These are phyloP conservation scores for Caenorhabditis sp. DNA, from an alignment of 2,888 invertebrate genomes.

Conservation along the genomic window DNA sequence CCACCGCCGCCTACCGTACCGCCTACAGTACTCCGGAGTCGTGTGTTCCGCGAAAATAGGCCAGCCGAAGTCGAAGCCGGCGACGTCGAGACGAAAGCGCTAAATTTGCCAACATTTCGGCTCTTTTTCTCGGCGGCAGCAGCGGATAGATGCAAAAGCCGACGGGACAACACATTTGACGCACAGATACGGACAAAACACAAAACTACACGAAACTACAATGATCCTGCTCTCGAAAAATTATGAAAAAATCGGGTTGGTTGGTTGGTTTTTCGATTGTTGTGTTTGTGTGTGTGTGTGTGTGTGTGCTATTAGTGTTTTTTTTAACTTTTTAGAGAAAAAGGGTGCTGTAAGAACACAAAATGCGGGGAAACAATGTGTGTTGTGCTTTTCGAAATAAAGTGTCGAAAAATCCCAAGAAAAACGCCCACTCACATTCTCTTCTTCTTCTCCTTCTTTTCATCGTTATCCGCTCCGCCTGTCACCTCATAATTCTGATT, in stretches of 20 bases:
- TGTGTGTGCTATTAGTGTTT: background rate
- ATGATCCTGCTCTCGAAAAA: background rate
- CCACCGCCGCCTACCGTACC: conserved; percentile 19
- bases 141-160: background rate
- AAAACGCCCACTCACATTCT: conserved; percentile 47
- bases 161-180: conserved; percentile 11
- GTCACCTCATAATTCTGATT: background rate
- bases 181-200: conserved; percentile 4
- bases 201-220: too few relatives aligned
- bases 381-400: background rate
- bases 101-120: too few relatives aligned
- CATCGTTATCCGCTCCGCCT: conserved; percentile 22
- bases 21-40: conserved; percentile 44
- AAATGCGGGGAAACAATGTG: conserved; percentile 4
- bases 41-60: conserved; percentile 28
- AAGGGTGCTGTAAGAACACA: background rate
- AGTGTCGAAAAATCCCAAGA: background rate
- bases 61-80: conserved; percentile 38
- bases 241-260: background rate
- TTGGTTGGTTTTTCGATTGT: conserved; percentile 6
- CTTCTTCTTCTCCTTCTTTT: conserved; percentile 40
- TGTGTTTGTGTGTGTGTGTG: conserved; percentile 1
- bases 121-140: background rate
- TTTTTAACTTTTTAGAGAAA: background rate
- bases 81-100: conserved; percentile 37